Base-by-base conservation (phyloP, 2,113 vertebrate genomes). In the Paratilapia polleni region DNA sequence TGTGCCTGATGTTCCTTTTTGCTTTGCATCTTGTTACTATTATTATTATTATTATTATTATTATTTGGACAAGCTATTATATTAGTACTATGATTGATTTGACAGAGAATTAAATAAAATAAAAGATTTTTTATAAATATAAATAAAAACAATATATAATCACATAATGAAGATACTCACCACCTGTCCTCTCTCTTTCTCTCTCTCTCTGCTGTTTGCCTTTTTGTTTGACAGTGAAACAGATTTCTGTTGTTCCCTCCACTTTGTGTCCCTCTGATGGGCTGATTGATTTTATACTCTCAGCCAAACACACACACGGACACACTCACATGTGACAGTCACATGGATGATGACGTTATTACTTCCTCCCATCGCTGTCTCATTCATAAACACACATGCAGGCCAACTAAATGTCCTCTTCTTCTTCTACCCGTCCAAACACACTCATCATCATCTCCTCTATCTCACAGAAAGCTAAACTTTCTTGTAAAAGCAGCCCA, bases 241-340 rank as follows among this genome's bases (percentile, higher is more conserved):
- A 17, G 59, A 87, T 22, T 70, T 73, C 84, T 83, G 77, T 36
- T 28, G 0, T 20, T 59, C 36, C 24, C 34, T 84, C 22, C 52
- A 38, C 77, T 87, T 13, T 75, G 3, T 75, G 63, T 84, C 10
- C n/a, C 38, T 76, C 0, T 19, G 34, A 52, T 15, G 8, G 19
- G 79, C 47, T 4, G 3, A 11, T 12, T 2, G 19, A 74, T 79
- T 90, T 93, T 93, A 91, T 93, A 93, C 22, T 66, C 61, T n/a
- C 31, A 41, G 26, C 36, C n/a, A 83, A 66, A 38, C 52, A 88
- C 87, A 80, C 79, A 57, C 57, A 73, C 57, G 80, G 7, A 90
- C 86, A 79, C 76, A 43, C 58, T 58, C 56, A 80, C 60, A 19
- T 68, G 80, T 24, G 20, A 74, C 73, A 73, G 17, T 34, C 68